phyloP scores from a whole-genome alignment of 2,888 invertebrate species.

The Rhorus exstirpatorius region DNA sequence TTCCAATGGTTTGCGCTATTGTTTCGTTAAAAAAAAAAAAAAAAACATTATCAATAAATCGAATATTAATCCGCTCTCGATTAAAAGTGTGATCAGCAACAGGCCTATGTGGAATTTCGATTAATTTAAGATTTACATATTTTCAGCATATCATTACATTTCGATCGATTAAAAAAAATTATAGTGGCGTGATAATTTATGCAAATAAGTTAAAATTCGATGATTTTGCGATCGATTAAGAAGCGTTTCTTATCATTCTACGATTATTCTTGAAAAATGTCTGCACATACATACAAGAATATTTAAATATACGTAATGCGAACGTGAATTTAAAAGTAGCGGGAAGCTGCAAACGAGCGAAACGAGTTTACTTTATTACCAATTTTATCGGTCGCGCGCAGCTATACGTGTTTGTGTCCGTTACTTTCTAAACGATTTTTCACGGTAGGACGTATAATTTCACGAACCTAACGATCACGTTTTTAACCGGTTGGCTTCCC shows the following conservation, averaged over 20 bases:
- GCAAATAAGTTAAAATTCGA: not conserved
- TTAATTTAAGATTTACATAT: not conserved
- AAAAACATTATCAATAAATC: not conserved
- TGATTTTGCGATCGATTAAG: conserved; percentile 8
- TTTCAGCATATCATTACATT: not conserved
- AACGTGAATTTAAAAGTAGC: conserved; percentile 25
- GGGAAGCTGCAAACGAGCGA: conserved; percentile 45
- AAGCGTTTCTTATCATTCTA: not conserved
- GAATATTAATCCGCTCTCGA: not conserved
- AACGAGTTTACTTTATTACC: conserved; percentile 62
- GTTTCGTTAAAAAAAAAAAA: not conserved
- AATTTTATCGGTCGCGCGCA: conserved; percentile 44
- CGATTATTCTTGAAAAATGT: not conserved
- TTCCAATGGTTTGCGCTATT: not conserved
- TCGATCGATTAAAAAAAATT: not conserved
- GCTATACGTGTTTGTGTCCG: conserved; percentile 1
- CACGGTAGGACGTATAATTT: conserved; percentile 15
- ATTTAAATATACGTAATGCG: not conserved
- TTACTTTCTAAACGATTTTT: conserved; percentile 66
- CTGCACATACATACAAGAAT: not conserved
- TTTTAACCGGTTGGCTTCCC: conserved; percentile 40
- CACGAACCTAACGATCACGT: conserved; percentile 1
- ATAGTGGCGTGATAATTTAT: conserved; percentile 15
- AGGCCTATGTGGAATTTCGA: not conserved
- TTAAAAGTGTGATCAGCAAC: not conserved